These are phyloP conservation scores for Dioctria rufipes DNA, from an alignment of 2,888 invertebrate species.

Conservation along the genomic window DNA sequence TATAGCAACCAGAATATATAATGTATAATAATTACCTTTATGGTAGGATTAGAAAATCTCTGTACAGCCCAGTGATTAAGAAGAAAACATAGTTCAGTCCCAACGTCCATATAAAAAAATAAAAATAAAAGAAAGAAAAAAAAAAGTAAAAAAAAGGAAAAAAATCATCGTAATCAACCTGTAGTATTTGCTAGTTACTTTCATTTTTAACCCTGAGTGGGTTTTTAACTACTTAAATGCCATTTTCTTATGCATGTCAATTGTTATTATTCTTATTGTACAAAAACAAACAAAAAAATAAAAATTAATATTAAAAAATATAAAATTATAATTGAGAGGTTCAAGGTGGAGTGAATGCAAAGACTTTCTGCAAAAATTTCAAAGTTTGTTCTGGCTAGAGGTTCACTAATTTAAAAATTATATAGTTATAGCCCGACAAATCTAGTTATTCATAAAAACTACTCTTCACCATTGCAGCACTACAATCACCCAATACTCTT, in stretches of 20 bases:
- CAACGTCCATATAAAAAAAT: constrained; percentile 58
- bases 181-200: not conserved
- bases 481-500: too few species aligned
- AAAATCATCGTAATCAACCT: constrained; percentile 36
- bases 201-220: not conserved
- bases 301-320: too few species aligned
- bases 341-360: not conserved
- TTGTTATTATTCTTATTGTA: constrained; percentile 3
- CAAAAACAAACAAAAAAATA: too few species aligned
- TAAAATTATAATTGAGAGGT: too few species aligned
- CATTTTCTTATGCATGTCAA: constrained; percentile 44
- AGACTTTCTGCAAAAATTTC: too few species aligned
- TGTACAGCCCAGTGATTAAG: constrained; percentile 54
- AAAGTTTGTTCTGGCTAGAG: too few species aligned
- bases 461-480: too few species aligned
- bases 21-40: constrained; percentile 11
- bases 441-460: too few species aligned
- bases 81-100: constrained; percentile 58
- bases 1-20: not conserved
- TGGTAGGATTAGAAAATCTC: constrained; percentile 10
- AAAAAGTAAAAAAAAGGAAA: not conserved
- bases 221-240: not conserved
- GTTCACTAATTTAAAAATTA: too few species aligned
- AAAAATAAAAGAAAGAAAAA: constrained; percentile 16
- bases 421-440: too few species aligned